Conservation (phyloP, 2,888 invertebrate genomes). For the Oxycera nigricornis region DNA sequence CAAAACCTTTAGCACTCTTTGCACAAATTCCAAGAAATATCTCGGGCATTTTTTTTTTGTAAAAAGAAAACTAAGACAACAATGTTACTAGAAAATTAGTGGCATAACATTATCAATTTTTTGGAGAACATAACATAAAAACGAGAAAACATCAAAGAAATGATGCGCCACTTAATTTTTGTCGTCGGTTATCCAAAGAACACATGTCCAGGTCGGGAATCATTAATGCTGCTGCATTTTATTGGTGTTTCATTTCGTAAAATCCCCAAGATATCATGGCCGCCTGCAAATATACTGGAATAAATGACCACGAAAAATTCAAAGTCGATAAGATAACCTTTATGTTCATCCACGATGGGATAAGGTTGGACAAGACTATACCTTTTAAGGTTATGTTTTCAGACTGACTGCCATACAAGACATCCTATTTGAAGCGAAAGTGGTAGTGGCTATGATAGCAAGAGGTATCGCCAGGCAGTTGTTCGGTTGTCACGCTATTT, state of each 20-base stretch:
- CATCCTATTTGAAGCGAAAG: not conserved
- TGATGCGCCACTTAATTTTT: slow-evolving; percentile 23
- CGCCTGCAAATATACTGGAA: not conserved
- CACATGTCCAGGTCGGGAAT: slow-evolving; percentile 43
- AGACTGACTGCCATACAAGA: slow-evolving; percentile 6
- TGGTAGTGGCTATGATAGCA: slow-evolving; percentile 9
- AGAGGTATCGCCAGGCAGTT: slow-evolving; percentile 13
- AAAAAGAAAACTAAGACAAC: too few species aligned
- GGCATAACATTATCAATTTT: slow-evolving; percentile 14
- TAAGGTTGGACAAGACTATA: not conserved
- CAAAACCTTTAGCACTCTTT: too few species aligned
- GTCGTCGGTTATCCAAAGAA: slow-evolving; percentile 37
- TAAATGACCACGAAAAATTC: slow-evolving; percentile 24
- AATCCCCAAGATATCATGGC: slow-evolving; percentile 19
- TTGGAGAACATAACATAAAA: not conserved
- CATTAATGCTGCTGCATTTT: slow-evolving; percentile 44
- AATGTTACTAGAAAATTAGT: slow-evolving; percentile 34
- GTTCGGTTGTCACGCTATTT: not conserved
- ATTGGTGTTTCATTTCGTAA: slow-evolving; percentile 22
- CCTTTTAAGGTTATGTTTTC: slow-evolving; percentile 21
- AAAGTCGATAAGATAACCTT: slow-evolving; percentile 33
- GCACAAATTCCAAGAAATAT: too few species aligned
- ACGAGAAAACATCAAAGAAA: slow-evolving; percentile 30
- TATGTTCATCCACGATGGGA: slow-evolving; percentile 13
- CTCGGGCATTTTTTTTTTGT: too few species aligned